phyloP scores from a whole-genome alignment of 2,113 vertebrate species.

The Siniperca knerii region DNA sequence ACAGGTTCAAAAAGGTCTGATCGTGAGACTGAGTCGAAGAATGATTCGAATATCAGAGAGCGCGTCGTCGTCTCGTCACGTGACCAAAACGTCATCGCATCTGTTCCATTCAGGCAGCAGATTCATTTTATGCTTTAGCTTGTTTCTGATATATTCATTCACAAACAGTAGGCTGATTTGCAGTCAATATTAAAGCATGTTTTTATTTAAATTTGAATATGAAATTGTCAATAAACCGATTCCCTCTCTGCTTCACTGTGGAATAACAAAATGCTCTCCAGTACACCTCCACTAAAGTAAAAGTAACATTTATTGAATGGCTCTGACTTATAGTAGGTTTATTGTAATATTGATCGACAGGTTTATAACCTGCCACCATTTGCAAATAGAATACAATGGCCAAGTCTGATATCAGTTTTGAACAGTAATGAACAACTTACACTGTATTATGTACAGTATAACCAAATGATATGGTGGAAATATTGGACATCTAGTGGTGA shows the following conservation, averaged over 20 bases:
- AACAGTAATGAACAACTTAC: not conserved
- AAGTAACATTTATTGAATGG: not conserved
- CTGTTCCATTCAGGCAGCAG: not conserved
- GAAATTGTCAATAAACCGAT: not conserved
- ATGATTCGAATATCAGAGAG: not conserved
- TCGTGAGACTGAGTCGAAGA: slow-evolving; percentile 2
- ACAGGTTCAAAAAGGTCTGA: not conserved
- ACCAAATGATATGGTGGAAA: not conserved
- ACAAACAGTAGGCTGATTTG: not conserved
- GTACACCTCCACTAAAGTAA: not conserved
- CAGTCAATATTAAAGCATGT: not conserved
- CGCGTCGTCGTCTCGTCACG: not conserved
- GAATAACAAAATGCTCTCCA: not conserved
- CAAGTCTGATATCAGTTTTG: not conserved
- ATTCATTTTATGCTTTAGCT: not conserved
- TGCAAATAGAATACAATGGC: not conserved
- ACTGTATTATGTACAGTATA: not conserved
- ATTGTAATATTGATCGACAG: not conserved
- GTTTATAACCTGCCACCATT: not conserved
- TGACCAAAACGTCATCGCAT: slow-evolving; percentile 18
- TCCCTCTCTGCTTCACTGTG: no score
- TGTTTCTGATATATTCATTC: not conserved
- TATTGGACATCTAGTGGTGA: not conserved
- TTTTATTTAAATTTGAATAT: not conserved
- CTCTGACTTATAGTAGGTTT: no score